phyloP scores from a whole-genome alignment of 1,140 invertebrate genomes.

The Drosophila pseudoobscura region DNA sequence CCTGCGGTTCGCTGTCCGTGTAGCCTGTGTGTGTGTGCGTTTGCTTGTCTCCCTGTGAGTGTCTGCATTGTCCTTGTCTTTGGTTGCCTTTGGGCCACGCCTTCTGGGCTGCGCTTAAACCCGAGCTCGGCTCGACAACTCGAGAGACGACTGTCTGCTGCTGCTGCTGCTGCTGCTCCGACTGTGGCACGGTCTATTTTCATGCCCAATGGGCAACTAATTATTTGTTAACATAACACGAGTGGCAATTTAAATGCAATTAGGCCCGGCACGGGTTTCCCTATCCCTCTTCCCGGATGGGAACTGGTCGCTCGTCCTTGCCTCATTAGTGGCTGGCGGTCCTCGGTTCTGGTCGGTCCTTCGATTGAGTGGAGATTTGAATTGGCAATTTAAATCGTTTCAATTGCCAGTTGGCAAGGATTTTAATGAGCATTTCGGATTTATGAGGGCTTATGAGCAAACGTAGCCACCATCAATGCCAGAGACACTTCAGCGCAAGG shows the following conservation, averaged over 20 bases:
- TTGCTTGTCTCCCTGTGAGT: not conserved
- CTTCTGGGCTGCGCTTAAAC: constrained; percentile 9
- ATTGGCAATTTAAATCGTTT: constrained; percentile 46
- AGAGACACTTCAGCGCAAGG: not conserved
- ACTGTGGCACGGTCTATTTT: constrained; percentile 29
- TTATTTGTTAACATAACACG: constrained; percentile 81
- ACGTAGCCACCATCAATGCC: not conserved
- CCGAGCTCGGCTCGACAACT: too few relatives aligned
- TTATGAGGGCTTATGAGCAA: constrained; percentile 18
- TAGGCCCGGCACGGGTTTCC: constrained; percentile 53
- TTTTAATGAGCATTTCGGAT: constrained; percentile 44
- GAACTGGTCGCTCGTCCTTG: constrained; percentile 13
- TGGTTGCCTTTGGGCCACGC: constrained; percentile 17
- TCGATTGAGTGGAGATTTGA: constrained; percentile 47
- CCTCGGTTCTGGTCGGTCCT: constrained; percentile 20
- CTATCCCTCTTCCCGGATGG: not conserved
- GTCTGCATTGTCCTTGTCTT: constrained; percentile 57
- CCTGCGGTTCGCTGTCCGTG: constrained; percentile 39
- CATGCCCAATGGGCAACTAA: constrained; percentile 73
- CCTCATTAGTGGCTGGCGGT: constrained; percentile 64
- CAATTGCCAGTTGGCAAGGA: constrained; percentile 39
- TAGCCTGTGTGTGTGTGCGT: constrained; percentile 10
- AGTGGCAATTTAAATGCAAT: constrained; percentile 81
- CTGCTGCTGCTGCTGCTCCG: not conserved
- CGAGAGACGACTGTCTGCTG: constrained; percentile 4